Conservation (phyloP, 1,140 invertebrate species). For the Globodera rostochiensis region DNA sequence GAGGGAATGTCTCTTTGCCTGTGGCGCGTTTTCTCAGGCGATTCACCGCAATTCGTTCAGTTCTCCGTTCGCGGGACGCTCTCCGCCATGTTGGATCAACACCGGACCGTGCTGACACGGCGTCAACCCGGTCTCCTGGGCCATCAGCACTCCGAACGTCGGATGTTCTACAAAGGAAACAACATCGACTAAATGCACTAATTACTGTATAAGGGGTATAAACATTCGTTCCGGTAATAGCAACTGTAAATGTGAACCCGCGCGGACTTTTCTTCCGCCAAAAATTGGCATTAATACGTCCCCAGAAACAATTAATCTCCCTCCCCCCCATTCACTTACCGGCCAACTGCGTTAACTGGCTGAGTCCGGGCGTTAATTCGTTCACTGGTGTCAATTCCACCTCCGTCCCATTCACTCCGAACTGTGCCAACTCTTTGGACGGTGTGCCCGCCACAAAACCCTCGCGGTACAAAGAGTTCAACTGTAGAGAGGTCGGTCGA, state of each 20-base stretch:
- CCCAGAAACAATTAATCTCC: not conserved
- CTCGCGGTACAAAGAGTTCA: not conserved
- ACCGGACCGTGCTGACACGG: conserved; percentile 23
- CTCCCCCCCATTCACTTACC: not conserved
- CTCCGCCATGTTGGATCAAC: conserved; percentile 1
- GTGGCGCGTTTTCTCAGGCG: not conserved
- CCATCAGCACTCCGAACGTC: conserved; percentile 16
- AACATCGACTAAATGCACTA: no score
- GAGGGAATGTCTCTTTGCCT: not conserved
- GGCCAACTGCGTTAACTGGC: conserved; percentile 6
- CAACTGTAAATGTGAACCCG: no score
- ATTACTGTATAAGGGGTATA: no score
- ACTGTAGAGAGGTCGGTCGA: conserved; percentile 1
- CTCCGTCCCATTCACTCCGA: conserved; percentile 1
- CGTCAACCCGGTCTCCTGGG: conserved; percentile 24
- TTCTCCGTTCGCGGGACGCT: conserved; percentile 10
- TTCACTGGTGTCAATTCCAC: not conserved
- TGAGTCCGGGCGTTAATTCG: conserved; percentile 3
- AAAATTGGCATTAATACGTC: not conserved
- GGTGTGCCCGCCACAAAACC: conserved; percentile 7
- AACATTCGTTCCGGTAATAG: no score
- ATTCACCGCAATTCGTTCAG: conserved; percentile 18
- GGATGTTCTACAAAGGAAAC: not conserved
- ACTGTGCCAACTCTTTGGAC: conserved; percentile 2
- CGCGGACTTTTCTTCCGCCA: not conserved